Percentiles rank a stretch among this genome's conserved stretches.
Conservation (phyloP, 2,888 invertebrate genomes). For the Leucophenga montana region DNA sequence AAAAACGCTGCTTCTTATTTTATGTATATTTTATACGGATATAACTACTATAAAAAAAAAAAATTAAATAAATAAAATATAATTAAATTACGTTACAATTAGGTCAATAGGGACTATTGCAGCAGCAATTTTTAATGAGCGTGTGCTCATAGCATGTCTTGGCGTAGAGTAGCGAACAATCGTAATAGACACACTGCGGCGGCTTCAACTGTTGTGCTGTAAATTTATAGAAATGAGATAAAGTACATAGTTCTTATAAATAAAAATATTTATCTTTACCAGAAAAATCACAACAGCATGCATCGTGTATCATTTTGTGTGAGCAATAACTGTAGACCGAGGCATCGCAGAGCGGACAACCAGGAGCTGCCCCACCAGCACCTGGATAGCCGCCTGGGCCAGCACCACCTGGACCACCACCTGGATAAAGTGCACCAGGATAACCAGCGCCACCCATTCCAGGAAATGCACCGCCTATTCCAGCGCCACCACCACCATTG, state of each 20-base stretch:
- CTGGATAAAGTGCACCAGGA: not conserved
- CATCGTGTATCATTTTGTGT: conserved; percentile 83
- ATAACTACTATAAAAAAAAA: too few species aligned
- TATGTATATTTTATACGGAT: too few species aligned
- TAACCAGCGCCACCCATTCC: not conserved
- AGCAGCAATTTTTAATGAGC: conserved; percentile 83
- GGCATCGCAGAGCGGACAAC: conserved; percentile 84
- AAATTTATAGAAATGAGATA: conserved; percentile 15
- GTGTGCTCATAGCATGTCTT: conserved; percentile 83
- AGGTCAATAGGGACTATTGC: conserved; percentile 75
- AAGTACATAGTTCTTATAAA: conserved; percentile 27
- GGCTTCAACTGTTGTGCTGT: conserved; percentile 53
- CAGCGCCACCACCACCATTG: not conserved
- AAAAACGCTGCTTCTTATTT: too few species aligned
- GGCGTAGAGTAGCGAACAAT: conserved; percentile 83
- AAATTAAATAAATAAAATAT: not conserved
- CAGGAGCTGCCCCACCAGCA: conserved; percentile 31
- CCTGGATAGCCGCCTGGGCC: not conserved
- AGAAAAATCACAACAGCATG: conserved; percentile 80
- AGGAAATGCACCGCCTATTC: not conserved
- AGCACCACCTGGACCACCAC: not conserved
- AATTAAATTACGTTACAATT: not conserved
- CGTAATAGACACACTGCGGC: conserved; percentile 77
- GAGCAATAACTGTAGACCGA: conserved; percentile 86
- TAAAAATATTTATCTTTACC: conserved; percentile 58